Base-by-base conservation (phyloP, 2,888 invertebrate genomes). In the Notocelia uddmanniana region DNA sequence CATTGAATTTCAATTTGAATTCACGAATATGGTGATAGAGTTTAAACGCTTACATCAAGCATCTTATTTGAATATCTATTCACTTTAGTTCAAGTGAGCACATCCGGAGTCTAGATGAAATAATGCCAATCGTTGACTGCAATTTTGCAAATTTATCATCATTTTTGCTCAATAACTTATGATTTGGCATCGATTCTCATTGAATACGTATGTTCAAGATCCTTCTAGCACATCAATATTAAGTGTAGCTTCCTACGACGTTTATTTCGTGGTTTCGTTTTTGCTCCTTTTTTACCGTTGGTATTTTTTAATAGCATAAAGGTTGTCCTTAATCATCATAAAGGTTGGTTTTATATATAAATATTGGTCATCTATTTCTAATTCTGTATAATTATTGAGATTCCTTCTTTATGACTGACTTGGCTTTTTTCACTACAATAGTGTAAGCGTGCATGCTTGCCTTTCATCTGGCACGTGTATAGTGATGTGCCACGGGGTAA, bases 1-100 rank as follows among this genome's bases (percentile, higher is more conserved):
- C 81, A 90, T 91, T 92, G 90, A 93, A 93, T 91, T 92, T 90
- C 89, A 92, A 92, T 88, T 86, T 79, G 87, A 85, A 86, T 87
- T 84, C 82, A 85, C 81, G 85, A 88, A 88, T 89, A 87, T 82
- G 83, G 85, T 88, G 83, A 89, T 89, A 80, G 85, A 87, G 87
- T 89, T 89, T 87, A 89, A 90, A 85, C 81, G 88, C 79, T 87
- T 83, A 86, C 79, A 87, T 90, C 81, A 81, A 83, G 82, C 77
- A 83, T 84, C 79, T 83, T 83, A 89, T 89, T 86, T 89, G 78
- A 87, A 88, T 87, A 78, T 80, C 76, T 78, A 84, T 83, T 76
- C 72, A 55, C 62, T 72, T 68, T 68, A 59, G 72, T 68, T 72
- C 59, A 67, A 71, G 66, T 67, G 72, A 72, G 67, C 62, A 72